Evolutionary conservation across 2,113 vertebrate species (phyloP).

Genomic region (Nyctibius bracteatus): DNA sequence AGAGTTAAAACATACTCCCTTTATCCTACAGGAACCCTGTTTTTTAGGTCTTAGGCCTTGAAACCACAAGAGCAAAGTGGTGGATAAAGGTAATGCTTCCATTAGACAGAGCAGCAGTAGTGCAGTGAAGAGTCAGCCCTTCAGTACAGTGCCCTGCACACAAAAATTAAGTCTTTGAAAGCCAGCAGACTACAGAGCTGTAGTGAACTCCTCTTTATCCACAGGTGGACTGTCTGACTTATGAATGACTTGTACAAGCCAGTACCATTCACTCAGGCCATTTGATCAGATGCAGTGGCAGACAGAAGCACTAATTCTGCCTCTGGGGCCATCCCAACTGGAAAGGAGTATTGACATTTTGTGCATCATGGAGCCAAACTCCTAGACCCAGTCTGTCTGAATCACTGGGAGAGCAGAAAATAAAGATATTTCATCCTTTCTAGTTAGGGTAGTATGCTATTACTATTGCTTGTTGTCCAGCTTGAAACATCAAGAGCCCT

Average conservation of each 20-base stretch:
- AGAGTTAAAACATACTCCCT: background rate
- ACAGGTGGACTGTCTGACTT: background rate
- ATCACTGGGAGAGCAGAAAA: background rate
- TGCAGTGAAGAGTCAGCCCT: background rate
- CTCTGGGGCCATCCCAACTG: background rate
- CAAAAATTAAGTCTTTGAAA: background rate
- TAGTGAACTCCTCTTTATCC: background rate
- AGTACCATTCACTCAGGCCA: background rate
- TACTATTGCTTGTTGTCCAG: background rate
- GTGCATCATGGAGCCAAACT: background rate
- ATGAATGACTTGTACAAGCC: background rate
- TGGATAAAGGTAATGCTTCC: background rate
- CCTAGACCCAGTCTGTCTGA: background rate
- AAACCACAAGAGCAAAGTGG: background rate
- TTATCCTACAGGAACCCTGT: background rate
- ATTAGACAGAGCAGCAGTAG: background rate
- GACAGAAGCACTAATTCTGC: background rate
- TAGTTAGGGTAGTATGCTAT: background rate
- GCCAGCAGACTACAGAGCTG: background rate
- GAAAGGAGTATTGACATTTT: background rate
- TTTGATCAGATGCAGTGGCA: background rate
- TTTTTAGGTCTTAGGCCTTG: background rate
- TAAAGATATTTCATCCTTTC: background rate
- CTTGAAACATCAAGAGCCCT: background rate
- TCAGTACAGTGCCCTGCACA: background rate